Conservation (phyloP, 2,797 vertebrate species). For the Anableps anableps region DNA sequence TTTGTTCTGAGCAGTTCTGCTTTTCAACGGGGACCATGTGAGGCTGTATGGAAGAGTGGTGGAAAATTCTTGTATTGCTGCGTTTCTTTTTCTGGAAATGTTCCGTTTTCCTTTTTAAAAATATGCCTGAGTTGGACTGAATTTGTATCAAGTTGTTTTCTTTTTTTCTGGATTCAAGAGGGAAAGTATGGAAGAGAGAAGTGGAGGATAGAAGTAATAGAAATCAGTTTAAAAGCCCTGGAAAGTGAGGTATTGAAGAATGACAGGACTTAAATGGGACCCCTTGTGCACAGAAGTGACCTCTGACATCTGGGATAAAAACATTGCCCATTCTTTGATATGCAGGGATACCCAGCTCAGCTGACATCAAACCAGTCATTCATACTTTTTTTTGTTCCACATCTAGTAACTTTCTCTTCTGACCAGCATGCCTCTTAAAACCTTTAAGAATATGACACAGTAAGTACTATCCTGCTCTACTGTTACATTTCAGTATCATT, state of each 20-base stretch:
- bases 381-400: conserved; percentile 10
- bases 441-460: conserved; percentile 43
- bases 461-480: conserved; percentile 37
- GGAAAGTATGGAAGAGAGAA: conserved; percentile 33
- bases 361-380: conserved; percentile 56
- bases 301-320: conserved; percentile 61
- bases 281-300: conserved; percentile 54
- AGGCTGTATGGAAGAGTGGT: conserved; percentile 25
- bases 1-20: conserved; percentile 10
- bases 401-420: conserved; percentile 19
- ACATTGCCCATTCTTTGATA: conserved; percentile 24
- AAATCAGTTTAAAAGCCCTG: conserved; percentile 38
- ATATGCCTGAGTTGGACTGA: conserved; percentile 17
- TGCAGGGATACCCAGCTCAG: conserved; percentile 43
- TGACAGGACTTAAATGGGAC: conserved; percentile 46
- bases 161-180: not conserved
- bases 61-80: not conserved
- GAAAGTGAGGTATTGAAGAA: conserved; percentile 48
- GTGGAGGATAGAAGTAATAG: conserved; percentile 54
- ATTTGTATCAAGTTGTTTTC: conserved; percentile 27
- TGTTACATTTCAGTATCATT: conserved; percentile 22
- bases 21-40: conserved; percentile 28
- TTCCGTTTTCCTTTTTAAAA: conserved; percentile 21
- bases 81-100: conserved; percentile 14
- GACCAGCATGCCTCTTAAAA: conserved; percentile 37